Percentiles rank a stretch among this genome's conserved stretches.
Evolutionary conservation across 2,888 invertebrate genomes (phyloP).

Genomic region (Trichacis sp.): DNA sequence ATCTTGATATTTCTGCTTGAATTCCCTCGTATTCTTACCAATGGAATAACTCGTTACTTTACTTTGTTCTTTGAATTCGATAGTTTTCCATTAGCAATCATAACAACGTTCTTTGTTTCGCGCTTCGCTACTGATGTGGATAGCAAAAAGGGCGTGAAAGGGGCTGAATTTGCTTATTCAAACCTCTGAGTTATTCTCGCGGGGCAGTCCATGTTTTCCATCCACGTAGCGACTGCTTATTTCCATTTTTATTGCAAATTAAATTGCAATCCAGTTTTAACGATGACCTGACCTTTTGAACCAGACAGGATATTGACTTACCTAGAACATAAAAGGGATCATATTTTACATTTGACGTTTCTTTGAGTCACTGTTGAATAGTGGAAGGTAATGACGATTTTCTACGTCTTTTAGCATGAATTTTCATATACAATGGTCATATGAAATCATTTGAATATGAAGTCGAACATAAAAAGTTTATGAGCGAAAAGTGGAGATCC

Average conservation of each 20-base stretch:
- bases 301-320: constrained; percentile 47
- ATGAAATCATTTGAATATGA: too few species aligned
- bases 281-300: constrained; percentile 44
- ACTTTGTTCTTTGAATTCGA: constrained; percentile 67
- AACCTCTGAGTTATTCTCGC: constrained; percentile 52
- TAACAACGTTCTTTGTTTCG: constrained; percentile 62
- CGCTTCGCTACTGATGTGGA: constrained; percentile 50
- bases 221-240: constrained; percentile 56
- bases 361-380: too few species aligned
- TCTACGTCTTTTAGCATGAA: too few species aligned
- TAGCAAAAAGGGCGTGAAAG: constrained; percentile 41
- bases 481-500: too few species aligned
- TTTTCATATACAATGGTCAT: too few species aligned
- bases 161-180: constrained; percentile 58
- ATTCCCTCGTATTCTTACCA: too few species aligned
- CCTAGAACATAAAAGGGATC: constrained; percentile 52
- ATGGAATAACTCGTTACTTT: constrained; percentile 63
- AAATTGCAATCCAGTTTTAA: constrained; percentile 50
- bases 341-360: neutral
- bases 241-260: constrained; percentile 65
- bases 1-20: too few species aligned
- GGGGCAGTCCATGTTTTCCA: constrained; percentile 53
- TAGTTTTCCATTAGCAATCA: constrained; percentile 68
- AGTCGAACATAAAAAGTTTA: too few species aligned
- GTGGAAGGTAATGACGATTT: too few species aligned